A percentile compares a stretch with the other conserved stretches of the same genome.
Evolutionary conservation across 2,113 vertebrate genomes (phyloP).

Genomic region (Cnemophilus loriae): DNA sequence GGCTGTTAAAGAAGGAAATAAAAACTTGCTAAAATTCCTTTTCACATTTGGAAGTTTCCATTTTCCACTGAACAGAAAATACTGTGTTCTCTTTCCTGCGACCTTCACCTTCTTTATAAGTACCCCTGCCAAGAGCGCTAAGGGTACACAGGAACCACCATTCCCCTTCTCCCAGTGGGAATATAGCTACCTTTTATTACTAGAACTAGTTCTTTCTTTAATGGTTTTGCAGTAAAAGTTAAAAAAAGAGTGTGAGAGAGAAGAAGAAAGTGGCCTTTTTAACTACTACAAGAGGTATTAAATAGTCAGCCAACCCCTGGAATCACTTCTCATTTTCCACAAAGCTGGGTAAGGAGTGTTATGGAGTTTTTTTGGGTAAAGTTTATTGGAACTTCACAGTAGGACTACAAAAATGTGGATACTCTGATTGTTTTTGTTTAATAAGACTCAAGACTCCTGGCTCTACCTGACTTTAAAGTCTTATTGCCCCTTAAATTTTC

Average conservation of each 20-base stretch:
- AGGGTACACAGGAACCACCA: slow-evolving; percentile 40
- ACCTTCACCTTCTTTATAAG: slow-evolving; percentile 49
- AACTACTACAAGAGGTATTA: slow-evolving; percentile 58
- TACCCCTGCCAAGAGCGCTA: slow-evolving; percentile 41
- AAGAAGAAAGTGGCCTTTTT: slow-evolving; percentile 57
- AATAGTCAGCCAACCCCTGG: slow-evolving; percentile 29
- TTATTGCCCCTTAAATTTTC: slow-evolving; percentile 17
- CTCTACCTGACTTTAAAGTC: neutral
- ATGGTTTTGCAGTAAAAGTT: slow-evolving; percentile 65
- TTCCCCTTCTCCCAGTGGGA: slow-evolving; percentile 49
- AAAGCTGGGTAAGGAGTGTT: neutral
- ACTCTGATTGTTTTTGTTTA: slow-evolving; percentile 52
- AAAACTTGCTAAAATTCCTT: slow-evolving; percentile 51
- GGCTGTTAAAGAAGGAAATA: slow-evolving; percentile 58
- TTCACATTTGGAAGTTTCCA: slow-evolving; percentile 56
- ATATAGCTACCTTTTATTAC: slow-evolving; percentile 60
- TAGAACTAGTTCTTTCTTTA: slow-evolving; percentile 68
- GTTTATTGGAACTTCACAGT: slow-evolving; percentile 47
- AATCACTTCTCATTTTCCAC: slow-evolving; percentile 36
- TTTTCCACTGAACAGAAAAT: slow-evolving; percentile 64
- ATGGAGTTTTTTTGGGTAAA: neutral
- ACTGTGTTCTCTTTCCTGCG: slow-evolving; percentile 54
- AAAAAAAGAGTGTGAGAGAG: slow-evolving; percentile 21
- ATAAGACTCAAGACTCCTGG: slow-evolving; percentile 21
- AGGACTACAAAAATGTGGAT: slow-evolving; percentile 35